Base-by-base conservation (phyloP, 1,140 invertebrate species). In the Orchesella cincta region DNA sequence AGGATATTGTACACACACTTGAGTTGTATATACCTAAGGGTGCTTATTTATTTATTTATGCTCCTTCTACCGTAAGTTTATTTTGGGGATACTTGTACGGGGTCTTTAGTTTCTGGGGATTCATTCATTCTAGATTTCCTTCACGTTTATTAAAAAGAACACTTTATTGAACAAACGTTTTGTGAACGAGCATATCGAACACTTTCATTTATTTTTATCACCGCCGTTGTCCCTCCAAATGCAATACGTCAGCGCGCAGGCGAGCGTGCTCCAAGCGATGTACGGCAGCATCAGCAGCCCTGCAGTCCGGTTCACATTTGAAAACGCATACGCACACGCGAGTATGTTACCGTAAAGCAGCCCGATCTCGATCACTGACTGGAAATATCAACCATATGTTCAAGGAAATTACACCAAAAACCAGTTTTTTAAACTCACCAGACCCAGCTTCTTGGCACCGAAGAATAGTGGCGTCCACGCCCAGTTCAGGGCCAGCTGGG, bases 381-480 rank as follows among this genome's bases (percentile, higher is more conserved):
- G 54, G n/a, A 57, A 14, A 57, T 46, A 76, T 74, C 35, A n/a
- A 75, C 64, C 39, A 52, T n/a, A 0, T 67, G 51, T 34, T 72
- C 34, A 78, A 33, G 28, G 64, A 33, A 67, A 36, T 18, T n/a
- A 28, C 28, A 35, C 35, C 1, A 75, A 29, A 52, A 57, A 57
- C 31, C 73, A 29, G 28, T 57, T 46, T 5, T 46, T 18, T 18
- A 5, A 46, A 46, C 93, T 46, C 23, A 57, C 93, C 88, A 89
- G 88, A 86, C 93, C 92, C 1, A 93, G 86, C 79, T 90, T 90
- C 76, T 91, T 91, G 33, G 87, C 81, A 62, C 90, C 90, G 85
- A 96, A 96, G 86, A 96, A 96, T 23, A 96, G 89, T 8, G 93
- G 93, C 1, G 92, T 90, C 94, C 94, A 96, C 0, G 90, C 88